Evolutionary conservation across 2,797 vertebrate genomes (phyloP).

Genomic region (Enteromius paludinosus): DNA sequence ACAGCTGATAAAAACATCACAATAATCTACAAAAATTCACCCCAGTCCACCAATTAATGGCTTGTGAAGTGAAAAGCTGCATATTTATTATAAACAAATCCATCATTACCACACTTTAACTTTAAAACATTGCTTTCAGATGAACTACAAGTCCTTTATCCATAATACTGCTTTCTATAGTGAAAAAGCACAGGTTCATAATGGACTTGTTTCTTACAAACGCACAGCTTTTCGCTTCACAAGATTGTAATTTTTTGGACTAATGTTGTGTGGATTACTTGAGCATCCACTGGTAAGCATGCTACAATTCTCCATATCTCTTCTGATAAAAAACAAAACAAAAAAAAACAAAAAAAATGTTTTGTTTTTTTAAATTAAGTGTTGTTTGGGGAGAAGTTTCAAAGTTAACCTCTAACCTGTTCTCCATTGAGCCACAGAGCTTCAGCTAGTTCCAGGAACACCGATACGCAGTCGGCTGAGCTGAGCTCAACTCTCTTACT

Average conservation of each 20-base stretch:
- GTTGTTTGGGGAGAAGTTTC: not conserved
- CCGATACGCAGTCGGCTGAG: conserved; percentile 85
- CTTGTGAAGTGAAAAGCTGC: not conserved
- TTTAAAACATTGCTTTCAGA: not conserved
- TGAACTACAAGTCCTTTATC: not conserved
- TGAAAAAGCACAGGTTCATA: not conserved
- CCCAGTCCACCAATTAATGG: not conserved
- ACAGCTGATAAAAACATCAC: not conserved
- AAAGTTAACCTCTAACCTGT: conserved; percentile 76
- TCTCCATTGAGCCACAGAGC: conserved; percentile 92
- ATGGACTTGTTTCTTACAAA: not conserved
- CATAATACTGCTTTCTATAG: not conserved
- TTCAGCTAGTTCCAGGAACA: conserved; percentile 93
- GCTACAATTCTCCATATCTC: not conserved
- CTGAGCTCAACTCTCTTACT: conserved; percentile 82
- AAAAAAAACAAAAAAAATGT: too few relatives aligned
- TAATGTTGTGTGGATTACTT: not conserved
- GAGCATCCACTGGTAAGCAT: not conserved
- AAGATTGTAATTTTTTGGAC: not conserved
- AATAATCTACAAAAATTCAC: not conserved
- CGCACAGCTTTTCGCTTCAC: not conserved
- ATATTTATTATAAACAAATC: not conserved
- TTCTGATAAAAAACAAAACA: not conserved
- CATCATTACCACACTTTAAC: not conserved
- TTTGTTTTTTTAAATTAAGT: too few relatives aligned